phyloP scores from a whole-genome alignment of 2,888 invertebrate species.

The Cataglyphis rosenhaueri region DNA sequence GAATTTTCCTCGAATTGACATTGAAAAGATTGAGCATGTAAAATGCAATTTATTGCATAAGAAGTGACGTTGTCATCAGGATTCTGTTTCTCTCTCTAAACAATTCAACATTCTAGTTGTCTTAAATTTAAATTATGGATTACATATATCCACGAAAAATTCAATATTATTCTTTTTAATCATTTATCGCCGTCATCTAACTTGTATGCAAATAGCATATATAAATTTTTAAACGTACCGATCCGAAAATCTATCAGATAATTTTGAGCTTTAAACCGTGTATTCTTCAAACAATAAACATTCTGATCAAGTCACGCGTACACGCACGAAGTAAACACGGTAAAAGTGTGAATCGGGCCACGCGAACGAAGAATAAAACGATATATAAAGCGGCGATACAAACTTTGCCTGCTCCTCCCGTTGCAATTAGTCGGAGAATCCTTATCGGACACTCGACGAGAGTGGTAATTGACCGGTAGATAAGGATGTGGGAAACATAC shows the following conservation, averaged over 20 bases:
- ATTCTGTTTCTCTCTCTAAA: background rate
- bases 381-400: conserved; percentile 44
- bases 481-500: conserved; percentile 59
- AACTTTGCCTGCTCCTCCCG: conserved; percentile 31
- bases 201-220: background rate
- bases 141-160: background rate
- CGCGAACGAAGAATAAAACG: conserved; percentile 55
- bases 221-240: conserved; percentile 16
- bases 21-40: background rate
- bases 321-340: background rate
- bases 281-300: conserved; percentile 15
- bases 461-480: conserved; percentile 70
- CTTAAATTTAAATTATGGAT: background rate
- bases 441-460: conserved; percentile 56
- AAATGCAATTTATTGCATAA: conserved; percentile 8
- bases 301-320: conserved; percentile 21
- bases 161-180: conserved; percentile 2
- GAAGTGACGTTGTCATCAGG: background rate
- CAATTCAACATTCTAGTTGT: background rate
- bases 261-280: conserved; percentile 19
- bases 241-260: conserved; percentile 27
- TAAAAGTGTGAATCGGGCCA: conserved; percentile 35
- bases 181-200: background rate
- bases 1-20: background rate
- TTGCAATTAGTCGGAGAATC: conserved; percentile 56